Percentiles rank a stretch among this genome's conserved stretches.
Evolutionary conservation across 2,797 vertebrate genomes (phyloP).

Genomic region (Bradypus variegatus): DNA sequence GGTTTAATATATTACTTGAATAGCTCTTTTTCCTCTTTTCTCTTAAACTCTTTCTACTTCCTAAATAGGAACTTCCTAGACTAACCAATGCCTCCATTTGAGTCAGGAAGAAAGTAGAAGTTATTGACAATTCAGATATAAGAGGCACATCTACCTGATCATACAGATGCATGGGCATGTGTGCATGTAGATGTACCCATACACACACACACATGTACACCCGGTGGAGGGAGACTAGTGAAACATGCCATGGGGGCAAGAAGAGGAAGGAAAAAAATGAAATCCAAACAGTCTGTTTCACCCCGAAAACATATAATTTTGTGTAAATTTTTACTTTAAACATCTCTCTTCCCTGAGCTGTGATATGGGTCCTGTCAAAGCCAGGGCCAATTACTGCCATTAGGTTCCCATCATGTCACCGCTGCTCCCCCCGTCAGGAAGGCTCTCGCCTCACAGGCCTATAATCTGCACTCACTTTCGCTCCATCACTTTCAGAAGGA

Average conservation of each 20-base stretch:
- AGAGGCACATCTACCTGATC: not conserved
- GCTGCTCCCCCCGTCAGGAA: conserved; percentile 85
- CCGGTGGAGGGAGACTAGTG: conserved; percentile 61
- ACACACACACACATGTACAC: conserved; percentile 40
- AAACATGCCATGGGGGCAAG: conserved; percentile 67
- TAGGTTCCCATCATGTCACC: conserved; percentile 98
- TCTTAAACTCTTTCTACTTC: conserved; percentile 5
- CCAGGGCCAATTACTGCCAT: conserved; percentile 98
- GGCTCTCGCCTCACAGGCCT: conserved; percentile 86
- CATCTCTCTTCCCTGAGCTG: conserved; percentile 91
- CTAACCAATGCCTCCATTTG: not conserved
- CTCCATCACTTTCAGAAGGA: conserved; percentile 86
- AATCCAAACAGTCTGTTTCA: conserved; percentile 88
- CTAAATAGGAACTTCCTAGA: conserved; percentile 27
- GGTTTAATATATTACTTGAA: not conserved
- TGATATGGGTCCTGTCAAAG: conserved; percentile 99
- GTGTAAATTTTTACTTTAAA: conserved; percentile 98
- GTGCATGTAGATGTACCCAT: too few species aligned
- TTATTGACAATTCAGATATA: not conserved
- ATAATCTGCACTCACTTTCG: conserved; percentile 99
- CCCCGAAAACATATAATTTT: conserved; percentile 94
- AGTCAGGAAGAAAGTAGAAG: not conserved
- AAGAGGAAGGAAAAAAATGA: conserved; percentile 71
- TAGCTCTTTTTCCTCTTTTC: not conserved
- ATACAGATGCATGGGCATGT: not conserved